Base-by-base conservation (phyloP, 2,888 invertebrate genomes). In the Habrosyne pyritoides region DNA sequence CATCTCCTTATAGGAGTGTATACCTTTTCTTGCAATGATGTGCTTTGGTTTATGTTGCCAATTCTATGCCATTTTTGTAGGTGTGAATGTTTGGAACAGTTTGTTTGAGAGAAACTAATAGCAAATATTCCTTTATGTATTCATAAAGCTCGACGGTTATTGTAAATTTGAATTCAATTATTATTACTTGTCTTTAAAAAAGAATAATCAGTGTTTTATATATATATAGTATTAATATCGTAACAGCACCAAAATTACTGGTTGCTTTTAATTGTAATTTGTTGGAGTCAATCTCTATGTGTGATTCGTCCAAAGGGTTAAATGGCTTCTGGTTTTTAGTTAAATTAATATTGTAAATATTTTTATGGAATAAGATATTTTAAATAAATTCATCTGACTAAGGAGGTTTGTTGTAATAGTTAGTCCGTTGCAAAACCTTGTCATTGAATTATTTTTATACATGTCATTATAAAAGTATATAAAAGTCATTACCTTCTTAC, bases 281-380 rank as follows among this genome's bases (percentile, higher is more conserved):
- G 76, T 75, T 75, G 74, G 70, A 71, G 75, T 80, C 77, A 76
- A 75, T 76, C 76, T 71, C 67, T 61, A 71, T 73, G 73, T 71
- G 75, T 70, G 71, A 70, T 69, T 73, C 61, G 53, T 47, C 53
- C 51, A 47, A 26, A 49, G 33, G 42, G 22, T n/a, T 24, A 24
- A 52, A 52, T 7, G 24, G 42, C 52, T 52, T 42, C 52, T 52
- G 52, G 42, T 14, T 52, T 12, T 42, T 21, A 2, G 10, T 21
- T 18, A 33, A 33, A 51, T 33, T 21, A 33, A 51, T 10, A 2
- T 7, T 1, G 12, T 1, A 12, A 28, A 28, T 26, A 21, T 42
- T 30, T 51, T 55, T 24, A n/a, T n/a, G n/a, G n/a, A n/a, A n/a
- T n/a, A n/a, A n/a, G n/a, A n/a, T n/a, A n/a, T n/a, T n/a, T n/a